Percentiles rank a stretch among this genome's conserved stretches.
Evolutionary conservation across 1,140 invertebrate species (phyloP).

Genomic region (Dendrolimus kikuchii): DNA sequence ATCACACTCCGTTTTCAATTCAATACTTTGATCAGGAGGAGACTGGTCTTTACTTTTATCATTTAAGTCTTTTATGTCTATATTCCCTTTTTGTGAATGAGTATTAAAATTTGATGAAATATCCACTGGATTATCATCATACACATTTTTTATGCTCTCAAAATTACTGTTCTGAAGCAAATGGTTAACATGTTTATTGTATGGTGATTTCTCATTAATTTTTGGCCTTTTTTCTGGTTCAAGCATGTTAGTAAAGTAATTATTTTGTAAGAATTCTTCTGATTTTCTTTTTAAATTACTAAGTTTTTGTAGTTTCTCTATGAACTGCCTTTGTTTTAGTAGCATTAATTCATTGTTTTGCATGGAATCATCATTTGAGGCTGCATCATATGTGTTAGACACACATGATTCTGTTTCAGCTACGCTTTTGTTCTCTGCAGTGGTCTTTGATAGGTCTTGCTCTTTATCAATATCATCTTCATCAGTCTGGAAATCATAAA

Average conservation of each 20-base stretch:
- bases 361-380: slow-evolving; percentile 35
- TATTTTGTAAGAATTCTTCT: slow-evolving; percentile 61
- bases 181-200: slow-evolving; percentile 42
- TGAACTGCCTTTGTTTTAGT: slow-evolving; percentile 55
- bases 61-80: slow-evolving; percentile 23
- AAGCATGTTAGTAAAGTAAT: slow-evolving; percentile 44
- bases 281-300: slow-evolving; percentile 67
- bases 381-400: slow-evolving; percentile 39
- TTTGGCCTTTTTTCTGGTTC: slow-evolving; percentile 60
- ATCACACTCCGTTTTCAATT: slow-evolving; percentile 64
- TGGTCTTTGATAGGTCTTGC: slow-evolving; percentile 46
- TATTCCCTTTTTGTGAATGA: slow-evolving; percentile 30
- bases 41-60: slow-evolving; percentile 40
- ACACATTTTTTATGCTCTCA: slow-evolving; percentile 54
- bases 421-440: slow-evolving; percentile 32
- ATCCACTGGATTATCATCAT: slow-evolving; percentile 55
- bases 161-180: slow-evolving; percentile 35
- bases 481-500: slow-evolving; percentile 52
- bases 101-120: slow-evolving; percentile 45
- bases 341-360: slow-evolving; percentile 46
- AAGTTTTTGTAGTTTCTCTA: slow-evolving; percentile 60
- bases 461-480: slow-evolving; percentile 49
- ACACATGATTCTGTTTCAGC: slow-evolving; percentile 43
- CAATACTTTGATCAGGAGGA: slow-evolving; percentile 28
- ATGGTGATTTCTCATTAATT: slow-evolving; percentile 49